Percentiles rank a stretch among this genome's conserved stretches.
Evolutionary conservation across 2,113 vertebrate genomes (phyloP).

Genomic region (Etheostoma spectabile): DNA sequence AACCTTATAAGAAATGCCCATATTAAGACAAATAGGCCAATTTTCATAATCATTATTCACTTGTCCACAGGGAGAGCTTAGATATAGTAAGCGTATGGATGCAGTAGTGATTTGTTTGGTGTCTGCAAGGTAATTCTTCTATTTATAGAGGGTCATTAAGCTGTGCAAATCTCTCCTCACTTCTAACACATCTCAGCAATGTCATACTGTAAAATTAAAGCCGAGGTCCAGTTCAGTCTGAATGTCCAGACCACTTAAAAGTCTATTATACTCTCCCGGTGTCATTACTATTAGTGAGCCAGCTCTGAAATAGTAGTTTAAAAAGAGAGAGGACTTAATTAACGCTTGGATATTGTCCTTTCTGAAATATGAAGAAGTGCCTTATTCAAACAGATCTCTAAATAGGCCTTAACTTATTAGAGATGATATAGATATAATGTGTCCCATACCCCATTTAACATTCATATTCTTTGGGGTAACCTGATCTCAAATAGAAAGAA

Average conservation of each 20-base stretch:
- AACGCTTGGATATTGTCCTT: conserved; percentile 26
- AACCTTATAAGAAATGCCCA: conserved; percentile 39
- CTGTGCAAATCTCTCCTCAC: conserved; percentile 74
- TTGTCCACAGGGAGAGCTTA: conserved; percentile 52
- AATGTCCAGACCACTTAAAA: conserved; percentile 82
- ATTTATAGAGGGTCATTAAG: conserved; percentile 81
- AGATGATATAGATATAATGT: conserved; percentile 27
- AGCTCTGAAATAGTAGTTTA: conserved; percentile 50
- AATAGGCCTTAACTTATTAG: conserved; percentile 25
- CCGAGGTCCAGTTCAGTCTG: conserved; percentile 71
- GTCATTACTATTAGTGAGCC: conserved; percentile 60
- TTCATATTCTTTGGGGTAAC: neutral
- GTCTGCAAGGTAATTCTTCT: conserved; percentile 72
- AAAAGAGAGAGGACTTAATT: conserved; percentile 43
- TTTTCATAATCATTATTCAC: conserved; percentile 71
- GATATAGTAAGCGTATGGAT: conserved; percentile 32
- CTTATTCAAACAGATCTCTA: conserved; percentile 33
- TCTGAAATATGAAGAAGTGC: conserved; percentile 27
- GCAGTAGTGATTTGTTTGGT: conserved; percentile 71
- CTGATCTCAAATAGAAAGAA: neutral
- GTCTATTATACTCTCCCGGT: conserved; percentile 76
- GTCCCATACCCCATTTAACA: conserved; percentile 12
- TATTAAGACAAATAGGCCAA: conserved; percentile 62
- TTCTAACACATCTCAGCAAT: conserved; percentile 64
- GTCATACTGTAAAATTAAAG: conserved; percentile 79